phyloP scores from a whole-genome alignment of 2,797 vertebrate species.

The Pitangus sulphuratus region DNA sequence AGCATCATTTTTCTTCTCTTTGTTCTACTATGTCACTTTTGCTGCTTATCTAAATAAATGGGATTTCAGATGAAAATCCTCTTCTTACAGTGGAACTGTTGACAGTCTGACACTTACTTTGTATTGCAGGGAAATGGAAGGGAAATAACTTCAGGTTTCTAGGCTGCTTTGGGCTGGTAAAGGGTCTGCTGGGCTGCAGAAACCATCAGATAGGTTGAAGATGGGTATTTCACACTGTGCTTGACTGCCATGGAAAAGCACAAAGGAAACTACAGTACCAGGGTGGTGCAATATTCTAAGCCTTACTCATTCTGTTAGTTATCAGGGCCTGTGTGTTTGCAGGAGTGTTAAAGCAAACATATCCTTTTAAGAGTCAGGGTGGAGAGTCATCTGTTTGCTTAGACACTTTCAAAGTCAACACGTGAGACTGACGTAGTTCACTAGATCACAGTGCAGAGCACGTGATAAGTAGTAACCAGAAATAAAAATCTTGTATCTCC shows the following conservation, averaged over 20 bases:
- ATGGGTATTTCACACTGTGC: fast-evolving
- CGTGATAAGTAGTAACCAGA: neutral
- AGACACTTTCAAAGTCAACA: neutral
- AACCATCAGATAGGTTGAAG: neutral
- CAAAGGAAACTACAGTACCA: neutral
- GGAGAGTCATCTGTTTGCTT: neutral
- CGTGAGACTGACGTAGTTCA: neutral
- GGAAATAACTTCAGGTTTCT: neutral
- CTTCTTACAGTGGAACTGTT: neutral
- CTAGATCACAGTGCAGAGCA: neutral
- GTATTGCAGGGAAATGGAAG: neutral
- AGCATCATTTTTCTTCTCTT: neutral
- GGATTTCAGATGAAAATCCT: neutral
- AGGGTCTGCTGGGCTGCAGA: neutral
- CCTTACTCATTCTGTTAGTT: neutral
- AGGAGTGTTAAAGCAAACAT: neutral
- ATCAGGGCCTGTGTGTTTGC: neutral
- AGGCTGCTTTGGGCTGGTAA: neutral
- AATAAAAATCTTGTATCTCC: neutral
- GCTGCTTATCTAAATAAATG: neutral
- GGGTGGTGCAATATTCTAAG: neutral
- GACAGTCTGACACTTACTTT: neutral
- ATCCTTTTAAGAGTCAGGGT: fast-evolving
- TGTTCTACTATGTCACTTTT: neutral
- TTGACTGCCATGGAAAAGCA: neutral